These are phyloP conservation scores for Phalacrocorax pelagicus DNA, from an alignment of 2,113 vertebrate species.

Conservation along the genomic window DNA sequence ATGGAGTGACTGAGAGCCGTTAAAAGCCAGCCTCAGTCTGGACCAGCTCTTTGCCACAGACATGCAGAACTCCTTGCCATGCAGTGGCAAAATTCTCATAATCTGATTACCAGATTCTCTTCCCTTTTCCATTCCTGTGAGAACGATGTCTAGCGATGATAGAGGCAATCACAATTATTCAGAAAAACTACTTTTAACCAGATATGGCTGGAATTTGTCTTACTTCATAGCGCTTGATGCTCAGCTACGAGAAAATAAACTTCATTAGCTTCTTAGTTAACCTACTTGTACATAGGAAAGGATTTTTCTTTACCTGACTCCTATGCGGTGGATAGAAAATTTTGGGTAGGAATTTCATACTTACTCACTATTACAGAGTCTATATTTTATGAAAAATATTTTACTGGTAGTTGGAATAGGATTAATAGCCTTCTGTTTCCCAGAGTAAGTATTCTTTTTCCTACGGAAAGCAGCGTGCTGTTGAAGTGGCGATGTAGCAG, in stretches of 20 bases:
- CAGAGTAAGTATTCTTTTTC: neutral
- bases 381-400: neutral
- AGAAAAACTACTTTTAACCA: neutral
- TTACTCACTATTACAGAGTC: neutral
- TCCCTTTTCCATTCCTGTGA: neutral
- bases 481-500: neutral
- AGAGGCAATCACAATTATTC: neutral
- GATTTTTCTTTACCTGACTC: neutral
- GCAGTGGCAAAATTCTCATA: neutral
- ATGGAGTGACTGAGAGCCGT: neutral
- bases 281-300: neutral
- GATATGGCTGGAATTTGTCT: neutral
- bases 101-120: neutral
- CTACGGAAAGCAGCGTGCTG: neutral
- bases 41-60: neutral
- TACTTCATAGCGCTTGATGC: fast-evolving
- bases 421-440: neutral
- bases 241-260: neutral
- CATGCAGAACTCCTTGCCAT: neutral
- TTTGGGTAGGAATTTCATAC: neutral
- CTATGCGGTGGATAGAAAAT: neutral
- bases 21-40: neutral
- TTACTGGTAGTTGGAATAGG: neutral
- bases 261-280: neutral
- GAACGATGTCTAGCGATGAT: neutral